Base-by-base conservation (phyloP, 2,797 vertebrate species). In the Anabacerthia variegaticeps region DNA sequence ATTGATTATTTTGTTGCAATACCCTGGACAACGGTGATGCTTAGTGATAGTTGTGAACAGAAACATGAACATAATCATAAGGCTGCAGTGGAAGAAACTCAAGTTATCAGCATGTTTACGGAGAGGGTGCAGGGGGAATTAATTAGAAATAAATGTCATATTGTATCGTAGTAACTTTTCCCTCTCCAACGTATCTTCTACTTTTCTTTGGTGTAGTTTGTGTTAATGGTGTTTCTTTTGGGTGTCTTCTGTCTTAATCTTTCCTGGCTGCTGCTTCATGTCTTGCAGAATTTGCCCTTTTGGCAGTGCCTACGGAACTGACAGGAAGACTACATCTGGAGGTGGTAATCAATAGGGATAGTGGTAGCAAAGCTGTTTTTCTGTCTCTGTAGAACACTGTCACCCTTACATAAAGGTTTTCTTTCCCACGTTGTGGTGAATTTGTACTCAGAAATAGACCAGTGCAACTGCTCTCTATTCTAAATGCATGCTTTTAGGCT, bases 1-100 rank as follows among this genome's bases (percentile, higher is more conserved):
- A 80, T 87, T 43, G 26, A 72, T 94, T 85, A 62, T 59, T 79
- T 63, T 94, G 10, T 88, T 92, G 84, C 61, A 80, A 13, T 91
- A 85, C 34, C 2, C 14, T 66, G 43, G 11, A 52, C 52, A 68
- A 9, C 1, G 10, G 13, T 71, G 82, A 48, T 93, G 44, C 30
- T 81, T 92, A 68, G 59, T 72, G 61, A 73, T 89, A 59, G 36
- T 46, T 84, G 85, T 88, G 63, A 83, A 27, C 6, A 9, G 48
- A 86, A 65, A 61, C 54, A 19, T 51, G 58, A 78, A 72, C 59
- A 41, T 80, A 41, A 34, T 72, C 37, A 73, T 92, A 76, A 82
- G 89, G 59, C 61, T 92, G 46, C 39, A 59, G 41, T 76, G 41
- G 44, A 88, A 71, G 81, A 82, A 93, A 48, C 46, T 92, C 28